phyloP scores from a whole-genome alignment of 2,797 vertebrate genomes.

The Apodemus agrarius region DNA sequence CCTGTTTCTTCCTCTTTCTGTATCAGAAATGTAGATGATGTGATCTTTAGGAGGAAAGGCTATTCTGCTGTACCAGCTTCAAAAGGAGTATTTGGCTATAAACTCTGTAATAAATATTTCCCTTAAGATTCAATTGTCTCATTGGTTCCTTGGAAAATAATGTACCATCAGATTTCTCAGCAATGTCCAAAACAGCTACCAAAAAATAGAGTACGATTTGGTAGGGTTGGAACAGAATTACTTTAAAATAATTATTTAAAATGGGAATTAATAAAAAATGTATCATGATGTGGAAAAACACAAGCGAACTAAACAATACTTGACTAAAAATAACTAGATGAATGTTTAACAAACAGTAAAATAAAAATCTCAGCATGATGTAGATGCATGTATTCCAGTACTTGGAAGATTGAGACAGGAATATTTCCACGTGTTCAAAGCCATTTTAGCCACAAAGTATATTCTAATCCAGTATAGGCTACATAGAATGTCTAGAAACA shows the following conservation, averaged over 20 bases:
- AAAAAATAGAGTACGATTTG: background rate
- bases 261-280: background rate
- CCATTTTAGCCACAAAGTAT: background rate
- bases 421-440: background rate
- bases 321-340: background rate
- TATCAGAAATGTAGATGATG: background rate
- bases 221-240: background rate
- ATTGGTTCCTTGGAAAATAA: background rate
- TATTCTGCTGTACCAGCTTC: background rate
- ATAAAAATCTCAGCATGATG: background rate
- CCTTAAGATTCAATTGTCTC: background rate
- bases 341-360: background rate
- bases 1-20: too few species aligned
- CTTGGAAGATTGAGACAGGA: background rate
- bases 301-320: background rate
- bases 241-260: background rate
- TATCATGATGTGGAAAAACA: background rate
- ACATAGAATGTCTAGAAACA: background rate
- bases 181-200: background rate
- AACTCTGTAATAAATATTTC: background rate
- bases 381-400: background rate
- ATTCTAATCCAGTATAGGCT: too few species aligned
- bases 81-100: background rate
- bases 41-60: background rate
- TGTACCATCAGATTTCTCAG: background rate